Percentiles rank a stretch among this genome's conserved stretches.
phyloP scores from a whole-genome alignment of 2,797 vertebrate genomes.

The Aratinga solstitialis region DNA sequence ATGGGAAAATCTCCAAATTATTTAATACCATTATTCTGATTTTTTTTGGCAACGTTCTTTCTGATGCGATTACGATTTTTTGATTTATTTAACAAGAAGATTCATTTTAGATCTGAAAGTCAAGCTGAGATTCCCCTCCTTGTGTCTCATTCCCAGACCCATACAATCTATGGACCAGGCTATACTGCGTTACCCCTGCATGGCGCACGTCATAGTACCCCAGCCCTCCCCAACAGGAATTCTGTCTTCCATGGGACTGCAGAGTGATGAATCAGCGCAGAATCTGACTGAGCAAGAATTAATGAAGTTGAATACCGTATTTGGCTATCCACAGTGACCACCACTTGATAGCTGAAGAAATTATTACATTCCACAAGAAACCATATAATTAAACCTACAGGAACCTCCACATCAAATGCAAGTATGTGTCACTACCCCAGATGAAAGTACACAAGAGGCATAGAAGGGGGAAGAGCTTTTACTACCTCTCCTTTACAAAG shows the following conservation, averaged over 20 bases:
- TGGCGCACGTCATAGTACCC: neutral
- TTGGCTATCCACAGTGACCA: slow-evolving; percentile 40
- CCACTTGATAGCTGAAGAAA: slow-evolving; percentile 51
- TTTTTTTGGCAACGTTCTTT: neutral
- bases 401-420: slow-evolving; percentile 51
- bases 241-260: neutral
- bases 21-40: neutral
- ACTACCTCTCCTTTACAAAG: slow-evolving; percentile 49
- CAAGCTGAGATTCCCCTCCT: neutral
- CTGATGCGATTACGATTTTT: rapidly evolving
- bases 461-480: slow-evolving; percentile 32
- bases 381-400: slow-evolving; percentile 59
- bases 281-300: slow-evolving; percentile 15
- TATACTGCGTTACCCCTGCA: rapidly evolving
- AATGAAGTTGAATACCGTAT: slow-evolving; percentile 37
- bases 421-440: slow-evolving; percentile 42
- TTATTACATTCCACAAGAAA: slow-evolving; percentile 43
- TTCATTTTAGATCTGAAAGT: neutral
- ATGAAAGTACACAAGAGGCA: slow-evolving; percentile 39
- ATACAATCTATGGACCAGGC: neutral
- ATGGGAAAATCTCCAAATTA: neutral
- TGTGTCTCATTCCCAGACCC: neutral
- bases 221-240: neutral
- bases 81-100: neutral
- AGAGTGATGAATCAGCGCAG: slow-evolving; percentile 40